Conservation (phyloP, 1,140 invertebrate species). For the Forficula auricularia region DNA sequence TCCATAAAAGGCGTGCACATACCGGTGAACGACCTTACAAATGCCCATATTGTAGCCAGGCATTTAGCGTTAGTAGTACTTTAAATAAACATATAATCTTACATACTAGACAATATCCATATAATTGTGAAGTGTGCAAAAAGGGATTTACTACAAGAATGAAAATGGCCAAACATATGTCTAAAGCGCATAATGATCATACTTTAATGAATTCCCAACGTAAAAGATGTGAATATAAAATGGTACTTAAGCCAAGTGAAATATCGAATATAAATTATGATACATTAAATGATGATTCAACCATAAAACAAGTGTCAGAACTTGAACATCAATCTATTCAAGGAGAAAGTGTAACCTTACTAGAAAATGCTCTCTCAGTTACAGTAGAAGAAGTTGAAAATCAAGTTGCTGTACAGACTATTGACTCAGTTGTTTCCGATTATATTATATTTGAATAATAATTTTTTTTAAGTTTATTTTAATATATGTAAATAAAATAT, state of each 20-base stretch:
- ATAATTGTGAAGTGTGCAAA: constrained; percentile 9
- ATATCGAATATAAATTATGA: not conserved
- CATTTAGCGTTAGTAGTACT: constrained; percentile 10
- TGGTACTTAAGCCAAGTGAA: constrained; percentile 10
- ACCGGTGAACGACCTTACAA: constrained; percentile 13
- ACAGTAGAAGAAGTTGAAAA: too few species aligned
- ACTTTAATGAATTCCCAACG: not conserved
- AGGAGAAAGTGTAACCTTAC: too few species aligned
- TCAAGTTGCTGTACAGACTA: too few species aligned
- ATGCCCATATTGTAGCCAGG: constrained; percentile 9
- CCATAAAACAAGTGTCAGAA: too few species aligned
- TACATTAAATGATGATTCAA: not conserved
- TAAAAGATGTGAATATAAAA: constrained; percentile 11
- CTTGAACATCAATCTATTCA: too few species aligned
- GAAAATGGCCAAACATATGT: constrained; percentile 9
- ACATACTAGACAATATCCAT: constrained; percentile 11
- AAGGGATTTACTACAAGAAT: constrained; percentile 11
- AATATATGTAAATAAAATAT: too few species aligned
- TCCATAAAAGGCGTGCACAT: constrained; percentile 9
- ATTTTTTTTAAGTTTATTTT: too few species aligned
- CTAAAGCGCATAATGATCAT: constrained; percentile 10
- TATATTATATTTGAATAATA: too few species aligned
- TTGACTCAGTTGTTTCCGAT: too few species aligned
- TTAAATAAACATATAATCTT: constrained; percentile 12
- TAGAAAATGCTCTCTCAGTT: too few species aligned